These are phyloP conservation scores for Trachelus tabidus DNA, from an alignment of 2,888 invertebrate species.

Conservation along the genomic window DNA sequence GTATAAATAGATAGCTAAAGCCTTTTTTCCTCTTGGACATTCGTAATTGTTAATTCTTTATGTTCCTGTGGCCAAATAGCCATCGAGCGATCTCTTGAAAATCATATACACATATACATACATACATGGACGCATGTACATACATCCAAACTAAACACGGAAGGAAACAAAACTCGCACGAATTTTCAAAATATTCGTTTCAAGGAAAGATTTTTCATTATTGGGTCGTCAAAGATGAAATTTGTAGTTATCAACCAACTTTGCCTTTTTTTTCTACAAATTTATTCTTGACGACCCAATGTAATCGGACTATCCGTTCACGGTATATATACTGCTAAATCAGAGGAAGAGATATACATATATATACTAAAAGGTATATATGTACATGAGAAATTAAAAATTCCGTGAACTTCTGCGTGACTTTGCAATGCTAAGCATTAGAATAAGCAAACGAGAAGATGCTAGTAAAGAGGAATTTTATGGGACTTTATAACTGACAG, in stretches of 20 bases:
- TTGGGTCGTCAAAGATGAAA: too few species aligned
- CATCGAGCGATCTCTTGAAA: constrained; percentile 60
- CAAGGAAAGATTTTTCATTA: constrained; percentile 14
- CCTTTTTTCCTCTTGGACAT: neutral
- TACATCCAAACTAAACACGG: constrained; percentile 7
- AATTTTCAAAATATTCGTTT: constrained; percentile 11
- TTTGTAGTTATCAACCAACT: too few species aligned
- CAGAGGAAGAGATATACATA: constrained; percentile 24
- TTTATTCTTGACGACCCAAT: too few species aligned
- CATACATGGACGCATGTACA: constrained; percentile 11
- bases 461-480: neutral
- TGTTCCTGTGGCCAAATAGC: constrained; percentile 62
- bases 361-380: constrained; percentile 16
- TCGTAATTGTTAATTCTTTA: constrained; percentile 49
- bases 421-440: neutral
- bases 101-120: constrained; percentile 31
- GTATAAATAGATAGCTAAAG: constrained; percentile 1
- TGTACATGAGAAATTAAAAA: neutral
- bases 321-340: constrained; percentile 32
- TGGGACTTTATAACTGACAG: neutral
- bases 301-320: constrained; percentile 36
- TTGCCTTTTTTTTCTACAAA: too few species aligned
- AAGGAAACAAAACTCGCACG: neutral
- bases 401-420: constrained; percentile 14
- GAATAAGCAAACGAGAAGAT: neutral